A percentile compares a stretch with the other conserved stretches of the same genome.
phyloP scores from a whole-genome alignment of 2,797 vertebrate genomes.

The Pangasius sanitwongsei region DNA sequence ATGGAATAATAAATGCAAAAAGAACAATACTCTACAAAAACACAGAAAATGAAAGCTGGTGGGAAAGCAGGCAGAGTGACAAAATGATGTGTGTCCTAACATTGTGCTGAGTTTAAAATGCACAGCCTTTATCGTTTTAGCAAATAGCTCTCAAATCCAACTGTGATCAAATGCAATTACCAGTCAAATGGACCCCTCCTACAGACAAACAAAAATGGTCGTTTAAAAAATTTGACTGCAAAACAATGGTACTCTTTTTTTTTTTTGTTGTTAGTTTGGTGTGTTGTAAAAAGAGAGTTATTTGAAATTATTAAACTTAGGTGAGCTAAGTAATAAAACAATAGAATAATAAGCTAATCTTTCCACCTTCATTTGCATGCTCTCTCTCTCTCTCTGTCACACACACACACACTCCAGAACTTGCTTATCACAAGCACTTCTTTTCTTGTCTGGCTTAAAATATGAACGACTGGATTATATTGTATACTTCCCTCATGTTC shows the following conservation, averaged over 20 bases:
- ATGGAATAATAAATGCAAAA: conserved; percentile 11
- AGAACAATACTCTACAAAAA: not conserved
- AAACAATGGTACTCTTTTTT: not conserved
- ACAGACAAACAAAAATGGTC: not conserved
- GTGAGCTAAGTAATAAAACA: not conserved
- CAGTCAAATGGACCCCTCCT: not conserved
- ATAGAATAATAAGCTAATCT: not conserved
- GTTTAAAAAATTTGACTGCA: not conserved
- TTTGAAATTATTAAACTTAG: not conserved
- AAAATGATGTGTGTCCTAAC: not conserved
- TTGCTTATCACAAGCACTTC: not conserved
- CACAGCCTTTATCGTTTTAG: not conserved
- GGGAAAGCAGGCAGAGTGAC: not conserved
- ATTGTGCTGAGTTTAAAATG: not conserved
- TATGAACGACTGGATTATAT: not conserved
- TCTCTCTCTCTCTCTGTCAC: not conserved
- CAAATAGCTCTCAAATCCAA: not conserved
- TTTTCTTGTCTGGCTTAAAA: not conserved
- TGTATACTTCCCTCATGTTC: not conserved
- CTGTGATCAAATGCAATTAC: not conserved
- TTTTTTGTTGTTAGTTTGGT: too few relatives aligned
- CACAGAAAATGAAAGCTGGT: not conserved
- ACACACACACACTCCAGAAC: not conserved
- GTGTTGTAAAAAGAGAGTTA: not conserved
- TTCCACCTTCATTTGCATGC: too few relatives aligned